Evolutionary conservation across 2,113 vertebrate genomes (phyloP).

Genomic region (Fregetta grallaria): DNA sequence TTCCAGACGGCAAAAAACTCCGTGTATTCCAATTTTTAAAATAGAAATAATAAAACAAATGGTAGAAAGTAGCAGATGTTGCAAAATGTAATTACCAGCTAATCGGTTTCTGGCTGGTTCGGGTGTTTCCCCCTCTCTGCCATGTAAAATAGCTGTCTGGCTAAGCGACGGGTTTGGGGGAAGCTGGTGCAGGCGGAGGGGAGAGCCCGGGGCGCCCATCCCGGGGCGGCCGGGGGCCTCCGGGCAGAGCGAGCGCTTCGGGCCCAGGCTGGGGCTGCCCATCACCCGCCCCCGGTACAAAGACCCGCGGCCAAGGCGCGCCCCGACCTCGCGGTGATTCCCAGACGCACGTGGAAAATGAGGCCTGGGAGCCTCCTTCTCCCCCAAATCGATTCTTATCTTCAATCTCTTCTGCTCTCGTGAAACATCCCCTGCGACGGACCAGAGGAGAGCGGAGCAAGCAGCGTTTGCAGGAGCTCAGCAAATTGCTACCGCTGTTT

Average conservation of each 20-base stretch:
- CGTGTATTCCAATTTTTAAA: slow-evolving; percentile 35
- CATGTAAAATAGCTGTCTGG: background rate
- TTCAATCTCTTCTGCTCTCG: background rate
- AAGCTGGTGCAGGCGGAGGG: background rate
- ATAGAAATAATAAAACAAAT: slow-evolving; percentile 65
- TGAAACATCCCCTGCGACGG: background rate
- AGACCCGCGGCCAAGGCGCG: background rate
- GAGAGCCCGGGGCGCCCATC: background rate
- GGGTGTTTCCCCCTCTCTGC: too few relatives aligned
- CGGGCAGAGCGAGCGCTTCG: too few relatives aligned
- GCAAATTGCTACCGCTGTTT: background rate
- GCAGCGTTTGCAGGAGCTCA: background rate
- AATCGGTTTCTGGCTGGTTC: slow-evolving; percentile 4
- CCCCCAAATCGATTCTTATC: background rate
- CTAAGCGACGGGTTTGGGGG: background rate
- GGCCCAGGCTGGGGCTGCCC: too few relatives aligned
- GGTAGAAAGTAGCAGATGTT: slow-evolving; percentile 63
- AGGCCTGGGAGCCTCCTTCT: background rate
- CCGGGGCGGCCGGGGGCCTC: too few relatives aligned
- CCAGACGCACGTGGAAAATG: background rate
- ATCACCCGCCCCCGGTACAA: fast-evolving
- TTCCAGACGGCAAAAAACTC: slow-evolving; percentile 55
- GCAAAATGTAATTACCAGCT: slow-evolving; percentile 61
- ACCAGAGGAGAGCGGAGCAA: background rate
- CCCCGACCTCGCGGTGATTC: background rate